A percentile compares a stretch with the other conserved stretches of the same genome.
Evolutionary conservation across 2,113 vertebrate species (phyloP).

Genomic region (Centropristis striata): DNA sequence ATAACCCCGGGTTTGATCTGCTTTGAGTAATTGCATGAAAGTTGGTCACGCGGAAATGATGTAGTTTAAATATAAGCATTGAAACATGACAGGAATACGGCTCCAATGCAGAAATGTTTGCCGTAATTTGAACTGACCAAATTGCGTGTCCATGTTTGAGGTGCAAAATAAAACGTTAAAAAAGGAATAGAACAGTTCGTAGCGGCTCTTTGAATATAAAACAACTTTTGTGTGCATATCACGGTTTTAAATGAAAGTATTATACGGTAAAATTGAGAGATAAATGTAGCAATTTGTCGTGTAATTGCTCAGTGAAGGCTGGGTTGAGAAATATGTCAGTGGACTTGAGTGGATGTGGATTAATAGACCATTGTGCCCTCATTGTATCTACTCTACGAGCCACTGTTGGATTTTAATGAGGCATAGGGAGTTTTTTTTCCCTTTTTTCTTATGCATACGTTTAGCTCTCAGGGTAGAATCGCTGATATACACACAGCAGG

Average conservation of each 20-base stretch:
- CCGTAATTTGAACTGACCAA: constrained; percentile 2
- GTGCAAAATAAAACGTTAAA: background rate
- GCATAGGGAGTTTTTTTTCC: constrained; percentile 22
- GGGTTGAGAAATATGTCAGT: constrained; percentile 67
- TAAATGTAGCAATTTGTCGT: constrained; percentile 77
- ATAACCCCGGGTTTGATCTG: constrained; percentile 44
- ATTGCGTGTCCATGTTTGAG: constrained; percentile 8
- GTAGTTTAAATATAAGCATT: background rate
- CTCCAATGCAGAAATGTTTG: constrained; percentile 6
- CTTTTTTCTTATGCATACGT: constrained; percentile 22
- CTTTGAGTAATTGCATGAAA: constrained; percentile 41
- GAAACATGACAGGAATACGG: constrained; percentile 7
- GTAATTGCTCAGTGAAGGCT: constrained; percentile 67
- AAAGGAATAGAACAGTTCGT: background rate
- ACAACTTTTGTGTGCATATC: constrained; percentile 17
- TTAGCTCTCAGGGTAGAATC: constrained; percentile 44
- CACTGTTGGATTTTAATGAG: constrained; percentile 77
- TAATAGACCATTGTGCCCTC: constrained; percentile 71
- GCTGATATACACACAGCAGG: constrained; percentile 30
- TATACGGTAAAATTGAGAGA: constrained; percentile 58
- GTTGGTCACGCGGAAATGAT: constrained; percentile 36
- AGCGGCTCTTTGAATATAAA: constrained; percentile 11
- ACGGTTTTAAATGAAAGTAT: constrained; percentile 42
- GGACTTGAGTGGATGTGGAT: constrained; percentile 74
- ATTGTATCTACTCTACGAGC: constrained; percentile 62